Evolutionary conservation across 2,888 invertebrate genomes (phyloP).

Genomic region (Noctua pronuba): DNA sequence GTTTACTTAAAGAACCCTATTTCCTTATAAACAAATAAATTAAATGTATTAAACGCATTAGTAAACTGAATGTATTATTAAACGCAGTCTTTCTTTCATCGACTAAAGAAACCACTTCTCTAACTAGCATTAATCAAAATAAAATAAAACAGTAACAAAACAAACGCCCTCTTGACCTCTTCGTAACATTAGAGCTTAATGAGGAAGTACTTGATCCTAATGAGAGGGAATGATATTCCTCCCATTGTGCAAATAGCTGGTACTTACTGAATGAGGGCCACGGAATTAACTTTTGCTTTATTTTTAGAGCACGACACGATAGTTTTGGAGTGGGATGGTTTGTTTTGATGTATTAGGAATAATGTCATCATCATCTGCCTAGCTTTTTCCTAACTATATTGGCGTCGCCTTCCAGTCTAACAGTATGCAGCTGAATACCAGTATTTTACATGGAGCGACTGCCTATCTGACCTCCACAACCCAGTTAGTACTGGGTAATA

Average conservation of each 20-base stretch:
- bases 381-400: too few relatives aligned
- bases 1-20: background rate
- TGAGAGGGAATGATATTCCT: slow-evolving; percentile 52
- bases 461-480: too few relatives aligned
- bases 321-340: slow-evolving; percentile 9
- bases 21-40: background rate
- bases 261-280: slow-evolving; percentile 26
- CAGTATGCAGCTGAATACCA: too few relatives aligned
- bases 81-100: background rate
- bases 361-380: too few relatives aligned
- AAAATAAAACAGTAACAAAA: slow-evolving; percentile 29
- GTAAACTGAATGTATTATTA: too few relatives aligned
- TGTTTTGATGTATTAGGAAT: background rate
- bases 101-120: slow-evolving; percentile 7
- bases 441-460: too few relatives aligned
- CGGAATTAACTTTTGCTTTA: slow-evolving; percentile 23
- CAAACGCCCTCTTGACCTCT: slow-evolving; percentile 35
- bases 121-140: slow-evolving; percentile 22
- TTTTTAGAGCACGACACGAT: slow-evolving; percentile 22
- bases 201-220: slow-evolving; percentile 58
- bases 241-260: slow-evolving; percentile 50
- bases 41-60: background rate
- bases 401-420: too few relatives aligned
- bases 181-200: slow-evolving; percentile 47
- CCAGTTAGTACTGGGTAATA: too few relatives aligned